phyloP scores from a whole-genome alignment of 2,113 vertebrate species.

The Xerus inauris region DNA sequence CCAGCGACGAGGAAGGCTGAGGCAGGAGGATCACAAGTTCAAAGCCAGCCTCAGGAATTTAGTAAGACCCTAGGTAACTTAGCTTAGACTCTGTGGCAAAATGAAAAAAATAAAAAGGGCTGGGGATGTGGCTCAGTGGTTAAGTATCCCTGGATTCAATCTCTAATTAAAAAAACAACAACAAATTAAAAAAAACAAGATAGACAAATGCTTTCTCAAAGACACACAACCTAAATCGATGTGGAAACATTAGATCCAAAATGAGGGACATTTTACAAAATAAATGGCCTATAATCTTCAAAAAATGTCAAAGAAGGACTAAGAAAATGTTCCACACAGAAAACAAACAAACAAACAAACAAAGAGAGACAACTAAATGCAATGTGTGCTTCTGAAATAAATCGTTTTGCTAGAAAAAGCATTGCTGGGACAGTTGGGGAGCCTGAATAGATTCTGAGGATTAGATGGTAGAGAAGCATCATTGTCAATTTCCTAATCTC shows the following conservation, averaged over 20 bases:
- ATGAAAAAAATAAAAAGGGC: no score
- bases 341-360: no score
- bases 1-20: no score
- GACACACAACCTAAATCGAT: not conserved
- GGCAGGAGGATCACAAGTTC: no score
- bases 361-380: not conserved
- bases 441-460: not conserved
- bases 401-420: not conserved
- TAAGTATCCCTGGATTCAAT: no score
- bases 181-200: no score
- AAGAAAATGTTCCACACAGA: not conserved
- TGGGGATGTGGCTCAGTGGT: no score
- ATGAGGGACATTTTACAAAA: not conserved
- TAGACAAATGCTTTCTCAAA: not conserved
- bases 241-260: not conserved
- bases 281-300: not conserved
- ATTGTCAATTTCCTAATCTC: not conserved
- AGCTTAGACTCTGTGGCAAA: no score
- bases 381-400: not conserved
- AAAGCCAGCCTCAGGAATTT: no score
- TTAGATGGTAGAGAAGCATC: not conserved
- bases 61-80: no score
- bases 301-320: not conserved
- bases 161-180: no score
- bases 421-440: not conserved